These are phyloP conservation scores for Calephelis perditalis DNA, from an alignment of 2,888 invertebrate species.

Conservation along the genomic window DNA sequence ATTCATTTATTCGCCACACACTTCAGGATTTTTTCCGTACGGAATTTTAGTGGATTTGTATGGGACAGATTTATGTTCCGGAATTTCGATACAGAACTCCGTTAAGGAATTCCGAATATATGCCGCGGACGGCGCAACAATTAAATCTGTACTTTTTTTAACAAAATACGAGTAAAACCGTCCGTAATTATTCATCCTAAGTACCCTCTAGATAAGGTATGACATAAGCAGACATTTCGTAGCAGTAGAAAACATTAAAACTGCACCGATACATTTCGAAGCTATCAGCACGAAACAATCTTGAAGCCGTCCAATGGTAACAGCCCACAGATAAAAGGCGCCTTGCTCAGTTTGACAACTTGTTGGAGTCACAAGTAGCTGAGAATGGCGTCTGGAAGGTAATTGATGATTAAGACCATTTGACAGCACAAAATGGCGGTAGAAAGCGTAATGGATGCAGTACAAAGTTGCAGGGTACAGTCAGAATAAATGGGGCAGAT, in stretches of 20 bases:
- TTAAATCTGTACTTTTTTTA: too few species aligned
- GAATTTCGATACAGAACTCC: too few species aligned
- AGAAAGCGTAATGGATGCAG: slow-evolving; percentile 6
- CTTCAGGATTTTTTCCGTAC: too few species aligned
- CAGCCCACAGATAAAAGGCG: slow-evolving; percentile 4
- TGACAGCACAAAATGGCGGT: slow-evolving; percentile 11
- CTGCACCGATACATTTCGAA: not conserved
- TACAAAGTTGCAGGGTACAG: slow-evolving; percentile 8
- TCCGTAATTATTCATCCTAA: too few species aligned
- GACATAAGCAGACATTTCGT: not conserved
- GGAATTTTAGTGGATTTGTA: too few species aligned
- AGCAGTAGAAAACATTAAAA: not conserved
- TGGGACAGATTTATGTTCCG: too few species aligned
- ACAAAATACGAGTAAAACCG: too few species aligned
- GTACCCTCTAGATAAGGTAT: too few species aligned
- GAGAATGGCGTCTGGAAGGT: slow-evolving; percentile 11
- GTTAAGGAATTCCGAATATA: too few species aligned
- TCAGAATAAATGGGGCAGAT: not conserved
- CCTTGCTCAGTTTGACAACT: slow-evolving; percentile 7
- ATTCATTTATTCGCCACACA: too few species aligned
- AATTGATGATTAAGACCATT: slow-evolving; percentile 12
- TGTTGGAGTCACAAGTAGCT: slow-evolving; percentile 10
- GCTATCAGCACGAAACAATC: not conserved
- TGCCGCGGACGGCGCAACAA: too few species aligned
- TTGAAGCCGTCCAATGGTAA: slow-evolving; percentile 2